Base-by-base conservation (phyloP, 2,797 vertebrate genomes). In the Pygocentrus nattereri region DNA sequence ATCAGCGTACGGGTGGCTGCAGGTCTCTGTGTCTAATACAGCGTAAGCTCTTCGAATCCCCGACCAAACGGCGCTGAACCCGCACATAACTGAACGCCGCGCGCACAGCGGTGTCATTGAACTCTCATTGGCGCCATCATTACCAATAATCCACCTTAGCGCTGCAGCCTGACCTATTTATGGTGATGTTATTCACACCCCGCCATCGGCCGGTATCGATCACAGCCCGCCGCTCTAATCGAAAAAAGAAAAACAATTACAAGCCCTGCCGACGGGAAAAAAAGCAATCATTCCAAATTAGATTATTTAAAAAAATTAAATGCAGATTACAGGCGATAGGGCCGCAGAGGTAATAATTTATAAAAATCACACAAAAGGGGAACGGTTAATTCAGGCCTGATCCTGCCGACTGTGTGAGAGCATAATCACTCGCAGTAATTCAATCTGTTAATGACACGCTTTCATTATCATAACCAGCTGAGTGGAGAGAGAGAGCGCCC, bases 181-280 rank as follows among this genome's bases (percentile, higher is more conserved):
- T 94, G 94, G 91, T 93, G 93, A 92, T 92, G 92, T 92, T 94
- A 94, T 94, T 95, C 94, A 95, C 89, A 91, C 92, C 89, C 89
- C 90, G 78, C 88, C 90, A 91, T 89, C 95, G 92, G 91, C 90
- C 89, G 91, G 91, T 96, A 96, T 95, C 92, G 95, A 96, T 96
- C 91, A 90, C 76, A 47, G 92, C 90, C 93, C 95, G 92, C 95
- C 92, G 93, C 93, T 92, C 93, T 95, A 94, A 95, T 94, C 94
- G 92, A 93, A 95, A 95, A 96, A 95, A 95, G 95, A 94, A 96
- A 44, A 95, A 95, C 94, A 96, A 96, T 96, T 95, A 95, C 94
- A 93, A 93, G 89, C 88, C 54, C 88, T 93, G 92, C 93, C 85
- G 89, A 91, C 90, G 90, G 90, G 95, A 95, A 12, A 31, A 27